These are phyloP conservation scores for Cataglyphis altisquamis DNA, from an alignment of 2,888 invertebrate species.

Conservation along the genomic window DNA sequence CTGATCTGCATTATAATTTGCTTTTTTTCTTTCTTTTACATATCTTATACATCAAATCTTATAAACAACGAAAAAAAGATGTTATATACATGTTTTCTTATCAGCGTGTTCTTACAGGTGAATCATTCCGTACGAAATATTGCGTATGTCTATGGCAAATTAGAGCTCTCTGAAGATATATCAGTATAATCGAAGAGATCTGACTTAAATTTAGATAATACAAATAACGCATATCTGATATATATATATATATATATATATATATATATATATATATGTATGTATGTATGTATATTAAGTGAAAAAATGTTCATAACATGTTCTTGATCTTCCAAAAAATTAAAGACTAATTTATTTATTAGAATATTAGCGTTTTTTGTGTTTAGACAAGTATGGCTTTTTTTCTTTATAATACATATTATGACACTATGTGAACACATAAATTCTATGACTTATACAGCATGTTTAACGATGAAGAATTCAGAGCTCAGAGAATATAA, in stretches of 20 bases:
- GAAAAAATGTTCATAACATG: neutral
- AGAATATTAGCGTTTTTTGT: slow-evolving; percentile 10
- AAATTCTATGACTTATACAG: slow-evolving; percentile 15
- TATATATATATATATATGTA: too few species aligned
- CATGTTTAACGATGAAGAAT: slow-evolving; percentile 10
- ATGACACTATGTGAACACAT: slow-evolving; percentile 19
- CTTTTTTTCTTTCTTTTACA: slow-evolving; percentile 22
- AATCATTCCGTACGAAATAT: slow-evolving; percentile 56
- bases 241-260: neutral
- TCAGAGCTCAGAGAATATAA: neutral
- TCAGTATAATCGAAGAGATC: neutral
- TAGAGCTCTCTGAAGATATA: slow-evolving; percentile 28
- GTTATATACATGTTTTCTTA: slow-evolving; percentile 35
- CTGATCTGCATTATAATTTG: neutral
- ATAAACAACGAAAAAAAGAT: slow-evolving; percentile 20
- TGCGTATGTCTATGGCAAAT: slow-evolving; percentile 36
- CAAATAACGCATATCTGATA: slow-evolving; percentile 1
- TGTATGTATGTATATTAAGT: neutral
- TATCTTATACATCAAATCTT: slow-evolving; percentile 11
- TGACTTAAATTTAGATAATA: slow-evolving; percentile 20
- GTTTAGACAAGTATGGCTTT: slow-evolving; percentile 7
- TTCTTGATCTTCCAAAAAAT: neutral
- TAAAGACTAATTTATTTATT: slow-evolving; percentile 18
- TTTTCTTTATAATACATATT: slow-evolving; percentile 30
- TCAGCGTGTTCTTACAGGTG: slow-evolving; percentile 15